These are phyloP conservation scores for Perca fluviatilis DNA, from an alignment of 2,113 vertebrate genomes.

Conservation along the genomic window DNA sequence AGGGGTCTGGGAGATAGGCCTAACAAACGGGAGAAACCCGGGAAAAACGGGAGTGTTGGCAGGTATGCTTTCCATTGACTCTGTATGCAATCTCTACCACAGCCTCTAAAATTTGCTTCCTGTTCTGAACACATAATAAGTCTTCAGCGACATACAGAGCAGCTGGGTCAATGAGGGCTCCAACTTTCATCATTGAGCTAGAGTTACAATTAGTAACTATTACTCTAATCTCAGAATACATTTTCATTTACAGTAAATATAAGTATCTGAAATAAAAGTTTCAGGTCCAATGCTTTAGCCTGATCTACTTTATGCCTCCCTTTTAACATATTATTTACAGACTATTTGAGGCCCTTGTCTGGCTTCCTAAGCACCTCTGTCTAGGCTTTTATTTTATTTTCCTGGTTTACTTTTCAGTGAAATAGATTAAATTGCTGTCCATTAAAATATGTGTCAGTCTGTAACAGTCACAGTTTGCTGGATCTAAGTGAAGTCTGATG, in stretches of 20 bases:
- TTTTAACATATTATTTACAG: neutral
- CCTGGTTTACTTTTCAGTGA: slow-evolving; percentile 19
- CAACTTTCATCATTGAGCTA: neutral
- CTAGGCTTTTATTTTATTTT: slow-evolving; percentile 23
- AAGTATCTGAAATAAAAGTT: slow-evolving; percentile 11
- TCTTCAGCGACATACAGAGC: neutral
- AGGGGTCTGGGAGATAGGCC: too few species aligned
- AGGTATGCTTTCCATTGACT: neutral
- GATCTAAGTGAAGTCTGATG: slow-evolving; percentile 20
- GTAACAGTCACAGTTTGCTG: neutral
- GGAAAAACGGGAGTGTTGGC: too few species aligned
- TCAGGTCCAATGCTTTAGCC: neutral
- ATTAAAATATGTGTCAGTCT: slow-evolving; percentile 20
- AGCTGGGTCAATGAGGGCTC: neutral
- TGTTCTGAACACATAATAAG: neutral
- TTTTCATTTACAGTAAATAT: neutral
- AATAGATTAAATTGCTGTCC: slow-evolving; percentile 35
- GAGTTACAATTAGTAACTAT: slow-evolving; percentile 1
- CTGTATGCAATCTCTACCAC: neutral
- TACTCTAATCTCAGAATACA: neutral
- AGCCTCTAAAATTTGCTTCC: neutral
- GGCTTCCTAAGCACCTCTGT: slow-evolving; percentile 7
- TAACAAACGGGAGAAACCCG: too few species aligned
- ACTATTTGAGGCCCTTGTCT: slow-evolving; percentile 35
- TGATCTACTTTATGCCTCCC: neutral